These are phyloP conservation scores for Neolamprologus tretocephalus DNA, from an alignment of 2,113 vertebrate species.

Conservation along the genomic window DNA sequence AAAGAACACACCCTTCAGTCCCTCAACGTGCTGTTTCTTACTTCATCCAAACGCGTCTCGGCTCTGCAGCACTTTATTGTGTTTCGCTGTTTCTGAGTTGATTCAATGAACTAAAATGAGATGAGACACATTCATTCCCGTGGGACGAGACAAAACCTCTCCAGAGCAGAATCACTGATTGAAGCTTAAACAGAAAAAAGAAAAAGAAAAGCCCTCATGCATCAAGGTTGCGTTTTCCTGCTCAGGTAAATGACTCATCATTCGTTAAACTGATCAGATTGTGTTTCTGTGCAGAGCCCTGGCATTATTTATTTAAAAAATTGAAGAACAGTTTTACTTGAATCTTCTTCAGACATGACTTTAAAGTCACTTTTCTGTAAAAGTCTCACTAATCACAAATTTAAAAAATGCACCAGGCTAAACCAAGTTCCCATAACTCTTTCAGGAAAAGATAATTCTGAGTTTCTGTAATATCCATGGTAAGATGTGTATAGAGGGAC, in stretches of 20 bases:
- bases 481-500: neutral
- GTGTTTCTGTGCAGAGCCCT: neutral
- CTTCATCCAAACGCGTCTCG: neutral
- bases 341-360: neutral
- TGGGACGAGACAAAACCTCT: conserved; percentile 15
- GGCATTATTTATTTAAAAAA: neutral
- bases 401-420: neutral
- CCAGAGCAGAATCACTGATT: neutral
- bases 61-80: conserved; percentile 18
- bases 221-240: conserved; percentile 17
- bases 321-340: neutral
- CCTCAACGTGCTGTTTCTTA: neutral
- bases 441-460: neutral
- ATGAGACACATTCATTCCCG: conserved; percentile 31
- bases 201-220: neutral
- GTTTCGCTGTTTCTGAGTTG: conserved; percentile 3
- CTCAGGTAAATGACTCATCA: neutral
- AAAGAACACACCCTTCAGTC: neutral
- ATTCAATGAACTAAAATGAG: conserved; percentile 41
- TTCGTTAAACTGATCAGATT: neutral
- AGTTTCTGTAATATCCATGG: neutral
- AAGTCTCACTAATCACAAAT: neutral
- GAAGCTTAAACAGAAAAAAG: neutral
- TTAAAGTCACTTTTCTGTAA: neutral
- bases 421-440: neutral